These are phyloP conservation scores for Drosophila tristis DNA, from an alignment of 1,140 invertebrate species.

Conservation along the genomic window DNA sequence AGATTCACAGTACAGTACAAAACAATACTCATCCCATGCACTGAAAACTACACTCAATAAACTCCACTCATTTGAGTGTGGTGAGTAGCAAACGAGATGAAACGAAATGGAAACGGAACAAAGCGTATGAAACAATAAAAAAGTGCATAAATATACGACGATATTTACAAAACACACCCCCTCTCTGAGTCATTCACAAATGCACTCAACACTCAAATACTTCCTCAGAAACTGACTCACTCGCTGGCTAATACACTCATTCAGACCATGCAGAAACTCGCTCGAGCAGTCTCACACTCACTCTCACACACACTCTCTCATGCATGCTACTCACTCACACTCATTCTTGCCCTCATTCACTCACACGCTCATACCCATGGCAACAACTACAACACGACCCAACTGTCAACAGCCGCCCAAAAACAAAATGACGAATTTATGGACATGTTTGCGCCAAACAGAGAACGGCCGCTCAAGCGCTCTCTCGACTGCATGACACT, in stretches of 20 bases:
- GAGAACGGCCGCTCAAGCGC: constrained; percentile 13
- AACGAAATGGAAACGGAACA: constrained; percentile 48
- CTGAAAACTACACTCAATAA: constrained; percentile 27
- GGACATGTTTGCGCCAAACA: constrained; percentile 61
- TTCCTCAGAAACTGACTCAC: neutral
- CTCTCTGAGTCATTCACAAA: constrained; percentile 8
- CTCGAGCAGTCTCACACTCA: constrained; percentile 22
- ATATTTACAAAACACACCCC: constrained; percentile 62
- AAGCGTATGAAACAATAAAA: constrained; percentile 2
- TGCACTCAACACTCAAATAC: neutral
- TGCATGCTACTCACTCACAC: neutral
- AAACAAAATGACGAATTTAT: constrained; percentile 84
- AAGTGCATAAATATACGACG: constrained; percentile 56
- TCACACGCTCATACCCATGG: constrained; percentile 29
- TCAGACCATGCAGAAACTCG: neutral
- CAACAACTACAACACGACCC: constrained; percentile 61
- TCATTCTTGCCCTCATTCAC: constrained; percentile 3
- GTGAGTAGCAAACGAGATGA: constrained; percentile 36
- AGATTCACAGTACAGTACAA: no score
- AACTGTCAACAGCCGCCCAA: constrained; percentile 78
- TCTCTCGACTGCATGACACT: constrained; percentile 16
- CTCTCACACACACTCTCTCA: constrained; percentile 41
- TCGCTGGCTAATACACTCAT: constrained; percentile 7
- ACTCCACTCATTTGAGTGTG: constrained; percentile 41
- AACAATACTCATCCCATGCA: constrained; percentile 24